Evolutionary conservation across 2,797 vertebrate genomes (phyloP).

Genomic region (Mormyrops boulengeri): DNA sequence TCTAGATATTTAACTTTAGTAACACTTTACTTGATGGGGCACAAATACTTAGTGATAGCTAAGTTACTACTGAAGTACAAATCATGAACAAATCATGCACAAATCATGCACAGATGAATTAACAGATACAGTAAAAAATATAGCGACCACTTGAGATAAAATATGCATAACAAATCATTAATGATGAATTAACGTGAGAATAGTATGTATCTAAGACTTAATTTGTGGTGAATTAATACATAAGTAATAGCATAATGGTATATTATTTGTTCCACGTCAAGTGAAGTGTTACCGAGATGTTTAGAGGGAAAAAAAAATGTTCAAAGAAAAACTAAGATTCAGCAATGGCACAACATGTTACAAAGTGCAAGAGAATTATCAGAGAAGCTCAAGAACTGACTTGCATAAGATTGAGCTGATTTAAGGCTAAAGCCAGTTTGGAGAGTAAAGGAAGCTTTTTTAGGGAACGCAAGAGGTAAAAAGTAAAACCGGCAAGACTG

Average conservation of each 20-base stretch:
- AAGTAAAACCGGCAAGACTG: neutral
- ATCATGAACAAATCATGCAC: neutral
- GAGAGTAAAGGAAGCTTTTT: neutral
- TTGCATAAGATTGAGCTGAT: neutral
- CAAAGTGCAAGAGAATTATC: neutral
- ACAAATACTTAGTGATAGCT: neutral
- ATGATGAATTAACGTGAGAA: neutral
- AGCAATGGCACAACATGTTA: neutral
- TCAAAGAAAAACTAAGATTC: neutral
- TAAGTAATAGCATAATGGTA: neutral
- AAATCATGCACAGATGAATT: neutral
- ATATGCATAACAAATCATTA: neutral
- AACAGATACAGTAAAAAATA: neutral
- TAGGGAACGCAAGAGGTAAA: neutral
- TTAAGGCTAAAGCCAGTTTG: neutral
- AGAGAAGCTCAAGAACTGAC: neutral
- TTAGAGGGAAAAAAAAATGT: neutral
- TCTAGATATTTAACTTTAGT: neutral
- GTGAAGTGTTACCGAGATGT: neutral
- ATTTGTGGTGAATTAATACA: no score
- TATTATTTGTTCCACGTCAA: neutral
- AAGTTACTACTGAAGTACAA: neutral
- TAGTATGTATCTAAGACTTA: no score
- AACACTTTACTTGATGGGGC: neutral
- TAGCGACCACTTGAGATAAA: neutral